Percentiles rank a stretch among this genome's conserved stretches.
Conservation (phyloP, 2,797 vertebrate genomes). For the Enteromius anoplus region DNA sequence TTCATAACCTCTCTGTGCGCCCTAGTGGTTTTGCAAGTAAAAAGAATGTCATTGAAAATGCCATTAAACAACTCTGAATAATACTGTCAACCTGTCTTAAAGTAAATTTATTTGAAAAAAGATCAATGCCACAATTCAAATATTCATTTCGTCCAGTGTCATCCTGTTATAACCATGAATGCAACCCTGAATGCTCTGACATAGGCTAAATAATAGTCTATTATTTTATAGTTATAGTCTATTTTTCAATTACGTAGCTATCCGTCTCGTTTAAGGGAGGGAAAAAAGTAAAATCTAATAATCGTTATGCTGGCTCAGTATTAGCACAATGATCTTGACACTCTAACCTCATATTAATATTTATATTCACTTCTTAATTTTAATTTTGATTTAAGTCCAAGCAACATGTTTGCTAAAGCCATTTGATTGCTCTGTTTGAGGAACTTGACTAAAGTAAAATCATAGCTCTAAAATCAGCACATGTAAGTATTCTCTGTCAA, state of each 20-base stretch:
- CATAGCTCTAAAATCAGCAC: background rate
- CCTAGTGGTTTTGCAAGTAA: background rate
- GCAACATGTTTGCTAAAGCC: background rate
- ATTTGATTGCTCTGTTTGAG: background rate
- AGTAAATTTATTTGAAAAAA: background rate
- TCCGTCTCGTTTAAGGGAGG: background rate
- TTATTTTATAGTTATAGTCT: background rate
- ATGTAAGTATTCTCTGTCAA: background rate
- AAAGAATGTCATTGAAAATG: background rate
- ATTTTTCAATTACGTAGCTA: background rate
- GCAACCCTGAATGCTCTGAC: background rate
- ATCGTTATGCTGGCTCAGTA: slow-evolving; percentile 1
- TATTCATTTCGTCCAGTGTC: slow-evolving; percentile 3
- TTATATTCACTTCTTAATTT: background rate
- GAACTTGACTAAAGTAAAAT: background rate
- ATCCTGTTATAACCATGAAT: background rate
- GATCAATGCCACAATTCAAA: background rate
- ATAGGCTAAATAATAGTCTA: background rate
- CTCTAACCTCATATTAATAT: background rate
- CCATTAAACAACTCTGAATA: background rate
- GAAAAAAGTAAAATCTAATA: background rate
- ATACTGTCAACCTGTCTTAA: background rate
- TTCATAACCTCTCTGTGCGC: background rate
- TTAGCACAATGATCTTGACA: slow-evolving; percentile 15
- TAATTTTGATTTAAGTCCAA: too few relatives aligned